phyloP scores from a whole-genome alignment of 2,113 vertebrate species.

The Plotosus lineatus region DNA sequence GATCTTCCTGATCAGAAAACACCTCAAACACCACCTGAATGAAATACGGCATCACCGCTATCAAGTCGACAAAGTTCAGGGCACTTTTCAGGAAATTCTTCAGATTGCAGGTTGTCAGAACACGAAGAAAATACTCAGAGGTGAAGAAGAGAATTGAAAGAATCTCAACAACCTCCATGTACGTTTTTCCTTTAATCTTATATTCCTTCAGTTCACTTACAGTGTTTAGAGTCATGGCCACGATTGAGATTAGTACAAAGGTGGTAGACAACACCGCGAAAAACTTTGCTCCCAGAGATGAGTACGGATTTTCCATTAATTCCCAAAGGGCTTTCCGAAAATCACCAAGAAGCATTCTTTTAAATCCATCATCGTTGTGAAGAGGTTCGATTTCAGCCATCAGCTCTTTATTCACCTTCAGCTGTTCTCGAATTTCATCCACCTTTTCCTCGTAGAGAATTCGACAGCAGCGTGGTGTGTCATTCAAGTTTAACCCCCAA shows the following conservation, averaged over 20 bases:
- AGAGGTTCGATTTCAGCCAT: conserved; percentile 81
- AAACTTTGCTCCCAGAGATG: conserved; percentile 82
- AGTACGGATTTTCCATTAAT: conserved; percentile 86
- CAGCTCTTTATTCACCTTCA: conserved; percentile 84
- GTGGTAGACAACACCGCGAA: conserved; percentile 85
- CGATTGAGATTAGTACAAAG: conserved; percentile 86
- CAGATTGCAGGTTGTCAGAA: conserved; percentile 80
- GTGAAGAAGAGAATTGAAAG: conserved; percentile 86
- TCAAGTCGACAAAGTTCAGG: conserved; percentile 84
- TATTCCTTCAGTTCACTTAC: conserved; percentile 80
- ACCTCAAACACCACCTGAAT: conserved; percentile 82
- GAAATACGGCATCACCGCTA: conserved; percentile 89
- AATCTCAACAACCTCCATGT: conserved; percentile 83
- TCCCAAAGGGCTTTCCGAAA: conserved; percentile 80
- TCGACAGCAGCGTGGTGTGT: conserved; percentile 82
- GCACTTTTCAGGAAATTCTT: conserved; percentile 80
- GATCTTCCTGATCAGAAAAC: conserved; percentile 68
- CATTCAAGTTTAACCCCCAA: conserved; percentile 83
- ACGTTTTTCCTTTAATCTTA: conserved; percentile 73
- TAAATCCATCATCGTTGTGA: conserved; percentile 70
- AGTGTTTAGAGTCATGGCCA: conserved; percentile 87
- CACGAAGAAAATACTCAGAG: conserved; percentile 79
- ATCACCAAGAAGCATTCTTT: conserved; percentile 75
- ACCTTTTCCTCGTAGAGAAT: conserved; percentile 85
- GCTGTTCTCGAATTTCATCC: conserved; percentile 82